phyloP scores from a whole-genome alignment of 2,113 vertebrate species.

The Sinocyclocheilus anophthalmus region DNA sequence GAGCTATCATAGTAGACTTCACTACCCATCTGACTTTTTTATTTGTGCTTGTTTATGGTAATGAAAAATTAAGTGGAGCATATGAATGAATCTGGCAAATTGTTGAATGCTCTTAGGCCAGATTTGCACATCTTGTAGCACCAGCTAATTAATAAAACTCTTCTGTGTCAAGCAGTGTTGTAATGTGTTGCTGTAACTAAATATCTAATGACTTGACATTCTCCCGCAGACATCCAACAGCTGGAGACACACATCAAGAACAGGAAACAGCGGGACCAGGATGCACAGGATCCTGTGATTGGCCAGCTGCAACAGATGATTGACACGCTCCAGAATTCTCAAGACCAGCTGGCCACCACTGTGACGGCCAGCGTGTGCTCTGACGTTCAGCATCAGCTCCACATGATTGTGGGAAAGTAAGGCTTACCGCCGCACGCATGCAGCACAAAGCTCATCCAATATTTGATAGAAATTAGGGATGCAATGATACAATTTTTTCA shows the following conservation, averaged over 20 bases:
- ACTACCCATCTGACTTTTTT: neutral
- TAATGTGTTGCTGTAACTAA: conserved; percentile 5
- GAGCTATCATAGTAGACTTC: conserved; percentile 48
- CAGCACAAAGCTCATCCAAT: neutral
- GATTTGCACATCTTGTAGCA: neutral
- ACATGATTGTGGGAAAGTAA: conserved; percentile 91
- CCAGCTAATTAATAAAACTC: neutral
- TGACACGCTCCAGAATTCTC: conserved; percentile 83
- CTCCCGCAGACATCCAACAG: conserved; percentile 88
- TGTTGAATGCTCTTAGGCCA: neutral
- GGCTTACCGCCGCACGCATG: conserved; percentile 47
- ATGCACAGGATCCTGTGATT: conserved; percentile 83
- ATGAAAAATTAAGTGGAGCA: neutral
- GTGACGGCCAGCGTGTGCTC: conserved; percentile 82
- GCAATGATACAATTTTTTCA: too few relatives aligned
- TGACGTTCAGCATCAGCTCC: conserved; percentile 94
- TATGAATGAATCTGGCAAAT: neutral
- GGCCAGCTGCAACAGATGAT: conserved; percentile 88
- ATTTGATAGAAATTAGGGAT: neutral
- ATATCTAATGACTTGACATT: conserved; percentile 1
- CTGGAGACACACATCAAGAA: conserved; percentile 89
- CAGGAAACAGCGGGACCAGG: conserved; percentile 87
- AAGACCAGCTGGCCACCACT: conserved; percentile 84
- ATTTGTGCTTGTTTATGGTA: neutral
- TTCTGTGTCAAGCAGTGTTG: neutral